phyloP scores from a whole-genome alignment of 2,797 vertebrate genomes.

The Acrocephalus scirpaceus region DNA sequence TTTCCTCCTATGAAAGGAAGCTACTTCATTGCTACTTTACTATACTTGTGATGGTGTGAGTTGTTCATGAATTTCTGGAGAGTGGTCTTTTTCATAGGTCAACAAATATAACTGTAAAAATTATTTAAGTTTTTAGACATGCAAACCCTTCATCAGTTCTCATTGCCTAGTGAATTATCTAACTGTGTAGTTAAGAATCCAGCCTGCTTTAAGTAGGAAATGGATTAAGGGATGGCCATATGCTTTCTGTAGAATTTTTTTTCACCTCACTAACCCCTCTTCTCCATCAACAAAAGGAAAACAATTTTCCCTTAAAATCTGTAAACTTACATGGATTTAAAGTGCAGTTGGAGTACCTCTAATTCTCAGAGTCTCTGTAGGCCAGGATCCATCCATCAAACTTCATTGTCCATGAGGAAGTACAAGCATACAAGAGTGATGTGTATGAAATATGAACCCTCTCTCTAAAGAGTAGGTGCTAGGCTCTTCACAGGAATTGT shows the following conservation, averaged over 20 bases:
- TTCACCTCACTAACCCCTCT: neutral
- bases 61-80: neutral
- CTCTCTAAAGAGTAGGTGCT: neutral
- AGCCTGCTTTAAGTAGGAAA: neutral
- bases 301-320: neutral
- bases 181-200: neutral
- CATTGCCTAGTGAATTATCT: neutral
- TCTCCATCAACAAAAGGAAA: neutral
- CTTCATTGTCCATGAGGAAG: neutral
- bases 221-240: neutral
- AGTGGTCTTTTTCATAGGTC: neutral
- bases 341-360: neutral
- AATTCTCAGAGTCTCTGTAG: neutral
- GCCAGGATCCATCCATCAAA: neutral
- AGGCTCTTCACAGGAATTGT: neutral
- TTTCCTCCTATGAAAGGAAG: neutral
- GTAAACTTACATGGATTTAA: neutral
- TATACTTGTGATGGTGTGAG: neutral
- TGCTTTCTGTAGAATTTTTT: neutral
- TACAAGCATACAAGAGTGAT: neutral
- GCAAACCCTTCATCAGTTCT: neutral
- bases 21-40: neutral
- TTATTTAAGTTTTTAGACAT: neutral
- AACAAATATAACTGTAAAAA: neutral
- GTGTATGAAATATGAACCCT: neutral